phyloP scores from a whole-genome alignment of 1,140 invertebrate genomes.

The Medauroidea extradentata region DNA sequence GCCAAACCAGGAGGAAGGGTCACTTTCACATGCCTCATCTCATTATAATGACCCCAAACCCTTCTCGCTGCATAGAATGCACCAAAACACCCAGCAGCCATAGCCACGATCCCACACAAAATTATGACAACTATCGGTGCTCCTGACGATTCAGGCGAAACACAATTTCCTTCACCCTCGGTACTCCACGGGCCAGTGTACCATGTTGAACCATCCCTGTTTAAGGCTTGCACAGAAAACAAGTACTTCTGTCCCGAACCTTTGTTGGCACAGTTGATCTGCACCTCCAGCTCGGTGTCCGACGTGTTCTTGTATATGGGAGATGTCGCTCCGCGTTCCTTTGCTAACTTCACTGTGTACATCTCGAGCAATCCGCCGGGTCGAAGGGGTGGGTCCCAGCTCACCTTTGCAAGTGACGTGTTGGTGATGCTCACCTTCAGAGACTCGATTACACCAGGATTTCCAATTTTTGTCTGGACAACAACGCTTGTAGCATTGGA shows the following conservation, averaged over 20 bases:
- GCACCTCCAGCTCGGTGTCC: constrained; percentile 35
- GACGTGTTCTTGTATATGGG: background rate
- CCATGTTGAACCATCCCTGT: constrained; percentile 25
- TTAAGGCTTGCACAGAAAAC: constrained; percentile 45
- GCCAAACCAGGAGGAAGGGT: no score
- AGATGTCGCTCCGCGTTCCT: constrained; percentile 21
- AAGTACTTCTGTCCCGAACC: constrained; percentile 33
- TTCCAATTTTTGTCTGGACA: constrained; percentile 55
- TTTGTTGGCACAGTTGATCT: constrained; percentile 40
- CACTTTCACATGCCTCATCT: no score
- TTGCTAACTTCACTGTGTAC: constrained; percentile 47
- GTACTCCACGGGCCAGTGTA: no score
- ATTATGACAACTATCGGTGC: no score
- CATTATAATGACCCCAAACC: no score
- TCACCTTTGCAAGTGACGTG: constrained; percentile 46
- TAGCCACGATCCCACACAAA: no score
- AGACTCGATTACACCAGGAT: constrained; percentile 50
- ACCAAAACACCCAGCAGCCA: no score
- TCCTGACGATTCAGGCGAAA: no score
- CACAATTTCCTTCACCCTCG: no score
- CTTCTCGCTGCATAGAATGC: no score
- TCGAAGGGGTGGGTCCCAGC: constrained; percentile 53
- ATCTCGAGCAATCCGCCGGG: constrained; percentile 57
- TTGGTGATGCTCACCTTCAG: constrained; percentile 48
- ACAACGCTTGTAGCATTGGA: constrained; percentile 46